Base-by-base conservation (phyloP, 2,888 invertebrate genomes). In the Mellilla xanthometata region DNA sequence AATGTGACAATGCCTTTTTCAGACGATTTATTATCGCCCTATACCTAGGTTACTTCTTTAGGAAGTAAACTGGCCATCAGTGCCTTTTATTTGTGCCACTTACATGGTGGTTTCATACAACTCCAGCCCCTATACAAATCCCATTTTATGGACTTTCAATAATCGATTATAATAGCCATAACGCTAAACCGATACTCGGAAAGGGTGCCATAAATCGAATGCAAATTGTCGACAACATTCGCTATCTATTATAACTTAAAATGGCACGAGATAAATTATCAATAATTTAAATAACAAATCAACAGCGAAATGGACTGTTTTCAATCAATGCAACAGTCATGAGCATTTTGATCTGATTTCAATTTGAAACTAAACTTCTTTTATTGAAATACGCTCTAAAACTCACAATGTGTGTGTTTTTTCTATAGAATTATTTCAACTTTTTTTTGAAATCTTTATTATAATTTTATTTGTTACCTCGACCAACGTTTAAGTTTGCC, bases 101-200 rank as follows among this genome's bases (percentile, higher is more conserved):
- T 29, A 32, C 12, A 46, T 33, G 39, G 23, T 28, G 24, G 42
- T 60, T 63, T 58, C 44, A 46, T 48, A 42, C 49, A 47, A 45
- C 47, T 51, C 55, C 49, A 54, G 45, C 39, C 45, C 15, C 32
- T 39, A 61, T 46, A 65, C 50, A 59, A 54, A 60, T 41, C 32
- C 40, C 15, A 59, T 31, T 68, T 72, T 69, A 72, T 50, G 56
- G 52, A 39, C 33, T 43, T 51, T 44, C 55, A 50, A 55, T 62
- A 61, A 58, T 50, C 50, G 49, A 36, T 51, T 54, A 55, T 65
- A 64, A 58, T 49, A 50, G 58, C 56, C 51, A 56, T 47, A 59
- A 68, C 54, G 42, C 39, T 54, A 49, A 58, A 54, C 56, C 40
- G 47, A 56, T 49, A 44, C 43, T 46, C 56, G 38, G 24, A 49